Evolutionary conservation across 2,113 vertebrate genomes (phyloP).

Genomic region (Calyptomena viridis): DNA sequence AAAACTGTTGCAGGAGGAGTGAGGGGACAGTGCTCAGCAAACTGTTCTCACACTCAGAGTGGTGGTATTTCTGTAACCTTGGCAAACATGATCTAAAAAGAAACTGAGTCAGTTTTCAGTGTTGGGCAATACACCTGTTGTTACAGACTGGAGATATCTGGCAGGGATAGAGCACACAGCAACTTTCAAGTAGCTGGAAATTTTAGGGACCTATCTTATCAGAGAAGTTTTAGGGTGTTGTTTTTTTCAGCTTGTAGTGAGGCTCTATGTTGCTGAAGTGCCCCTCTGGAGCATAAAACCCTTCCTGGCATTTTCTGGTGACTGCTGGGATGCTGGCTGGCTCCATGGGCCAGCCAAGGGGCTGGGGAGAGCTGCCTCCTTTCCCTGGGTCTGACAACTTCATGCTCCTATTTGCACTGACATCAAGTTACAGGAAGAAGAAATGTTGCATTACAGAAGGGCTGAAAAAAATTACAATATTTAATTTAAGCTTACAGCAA

Average conservation of each 20-base stretch:
- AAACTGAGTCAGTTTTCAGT: not conserved
- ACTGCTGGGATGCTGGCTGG: not conserved
- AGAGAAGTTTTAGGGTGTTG: not conserved
- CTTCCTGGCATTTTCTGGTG: not conserved
- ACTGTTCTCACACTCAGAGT: not conserved
- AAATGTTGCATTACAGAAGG: not conserved
- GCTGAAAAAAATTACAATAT: not conserved
- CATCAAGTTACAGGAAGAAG: not conserved
- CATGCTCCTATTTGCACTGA: fast-evolving
- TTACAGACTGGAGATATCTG: not conserved
- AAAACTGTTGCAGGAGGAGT: not conserved
- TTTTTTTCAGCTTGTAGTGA: not conserved
- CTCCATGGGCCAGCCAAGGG: not conserved
- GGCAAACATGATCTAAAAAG: not conserved
- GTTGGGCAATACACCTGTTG: fast-evolving
- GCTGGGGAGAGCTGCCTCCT: fast-evolving
- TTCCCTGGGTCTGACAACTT: not conserved
- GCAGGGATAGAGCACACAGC: not conserved
- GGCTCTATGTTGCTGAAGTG: fast-evolving
- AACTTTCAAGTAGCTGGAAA: not conserved
- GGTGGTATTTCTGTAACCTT: not conserved
- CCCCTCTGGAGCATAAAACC: not conserved
- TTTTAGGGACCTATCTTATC: not conserved
- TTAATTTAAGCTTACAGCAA: not conserved
- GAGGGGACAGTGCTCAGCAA: not conserved